Base-by-base conservation (phyloP, 2,888 invertebrate genomes). In the Tortricodes alternella region DNA sequence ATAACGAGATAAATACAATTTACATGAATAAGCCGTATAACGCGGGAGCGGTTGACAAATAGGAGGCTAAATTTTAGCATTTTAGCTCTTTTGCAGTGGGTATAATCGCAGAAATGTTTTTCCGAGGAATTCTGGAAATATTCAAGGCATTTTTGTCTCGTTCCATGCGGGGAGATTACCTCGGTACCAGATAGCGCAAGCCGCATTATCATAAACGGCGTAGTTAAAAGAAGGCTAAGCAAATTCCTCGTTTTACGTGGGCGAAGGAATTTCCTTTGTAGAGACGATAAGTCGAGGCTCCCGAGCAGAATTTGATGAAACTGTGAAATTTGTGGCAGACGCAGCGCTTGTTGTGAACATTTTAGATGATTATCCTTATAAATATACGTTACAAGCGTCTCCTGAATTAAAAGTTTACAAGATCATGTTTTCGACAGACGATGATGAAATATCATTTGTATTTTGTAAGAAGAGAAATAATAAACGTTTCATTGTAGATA, bases 201-300 rank as follows among this genome's bases (percentile, higher is more conserved):
- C 35, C 58, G 57, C 49, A 50, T 56, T 56, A 56, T 50, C 49
- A 34, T 49, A 56, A 56, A 56, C 43, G 44, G 32, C 23, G 37
- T 50, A 44, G 49, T 44, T 63, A 62, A 58, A 53, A 60, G 64
- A 52, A 59, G 52, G 53, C 60, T 60, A 52, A 62, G 53, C 58
- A 61, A 58, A 68, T 67, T 63, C 65, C 63, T 61, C 62, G 59
- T 62, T 61, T 62, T 18, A 59, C 61, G 52, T 64, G 51, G 60
- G 67, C 63, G 65, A 60, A 57, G 63, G 71, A 68, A 73, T 70
- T 66, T 67, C 66, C 63, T 63, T 63, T 66, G 61, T 65, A 61
- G 66, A 61, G 61, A 67, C 56, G 51, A 13, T 46, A 44, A 24
- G 34, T 55, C 38, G 29, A 23, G 38, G 38, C 24, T 18, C 24